Evolutionary conservation across 2,797 vertebrate species (phyloP), one percentile per base, ranked within the genome.

Genomic region (Lates japonicus): DNA sequence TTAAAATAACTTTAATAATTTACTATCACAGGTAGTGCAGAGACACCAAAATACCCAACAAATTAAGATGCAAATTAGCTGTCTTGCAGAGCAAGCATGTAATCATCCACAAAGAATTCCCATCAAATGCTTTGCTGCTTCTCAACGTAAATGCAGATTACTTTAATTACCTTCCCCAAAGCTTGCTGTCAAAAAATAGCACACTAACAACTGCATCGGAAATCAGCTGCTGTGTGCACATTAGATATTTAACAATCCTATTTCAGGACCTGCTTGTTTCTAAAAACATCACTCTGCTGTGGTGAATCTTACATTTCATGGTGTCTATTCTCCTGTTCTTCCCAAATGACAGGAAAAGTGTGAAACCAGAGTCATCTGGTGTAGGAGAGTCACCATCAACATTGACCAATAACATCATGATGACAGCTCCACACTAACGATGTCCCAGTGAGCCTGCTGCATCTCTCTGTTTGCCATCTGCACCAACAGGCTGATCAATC

Each of bases 21-120:
- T 68, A 59, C 42, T 3, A 74, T 72, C 57, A 73, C 59, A 72
- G 74, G 55, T 76, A 25, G 12, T 20, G 68, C 59, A 71, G 41
- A 73, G 51, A 74, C 68, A 77, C n/a, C 29, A 37, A 78, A 71
- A 76, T 62, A 77, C 44, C 60, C 25, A 48, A 52, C 70, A 81
- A 11, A 90, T 88, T 68, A 72, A 74, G 52, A 92, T 91, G 85
- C 81, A 92, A 84, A 92, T 73, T 22, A 84, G 74, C 74, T 80
- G 67, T 71, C 74, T 74, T 73, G 61, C 70, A 87, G 64, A 87
- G 77, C 44, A 54, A 77, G 79, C 69, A 58, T 76, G 70, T 82
- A 70, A 87, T 88, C 81, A 77, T 64, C 78, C 73, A 85, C 81
- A 86, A 86, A 88, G 74, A 59, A 75, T 76, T 81, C 64, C 63